Evolutionary conservation across 2,113 vertebrate genomes (phyloP), one percentile per base, ranked within the genome.

Genomic region (Amphilophus citrinellus): DNA sequence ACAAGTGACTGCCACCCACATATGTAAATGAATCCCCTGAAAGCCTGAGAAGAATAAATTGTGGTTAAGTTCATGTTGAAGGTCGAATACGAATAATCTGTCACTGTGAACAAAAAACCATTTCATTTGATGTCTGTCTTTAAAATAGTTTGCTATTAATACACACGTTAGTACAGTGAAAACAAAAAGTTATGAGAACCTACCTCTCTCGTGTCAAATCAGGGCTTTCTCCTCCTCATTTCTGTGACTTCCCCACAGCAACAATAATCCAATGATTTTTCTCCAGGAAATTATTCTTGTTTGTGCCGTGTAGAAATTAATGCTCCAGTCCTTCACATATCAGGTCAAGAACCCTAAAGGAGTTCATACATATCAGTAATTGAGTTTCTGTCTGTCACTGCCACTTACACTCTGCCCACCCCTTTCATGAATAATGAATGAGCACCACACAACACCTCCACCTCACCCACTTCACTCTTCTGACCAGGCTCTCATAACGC

Each of bases 381-480:
- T 83, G 84, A 92, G 90, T 91, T 95, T 91, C 92, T 91, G 84
- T 93, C 88, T 50, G 87, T 88, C 87, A 80, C 87, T 84, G 91
- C 90, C 93, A 89, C 91, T 93, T 87, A 88, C 76, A 84, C 84
- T 73, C 92, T 86, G 85, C 92, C 94, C 93, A 93, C 93, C 92
- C 94, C 82, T 66, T 77, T 89, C 82, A 94, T 95, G 93, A 94
- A 95, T 95, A 91, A 94, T 94, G 86, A 92, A 95, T 93, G 89
- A 92, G 90, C 68, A 7, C 78, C 87, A 88, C 76, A 83, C 90
- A 77, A 93, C 91, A 88, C 95, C 95, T 85, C 93, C 94, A 89
- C 88, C 44, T 92, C 92, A 77, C 91, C 90, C 90, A 79, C 78
- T 85, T 79, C 88, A 78, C 80, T 73, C 79, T 63, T 84, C 87